These are phyloP conservation scores for Pimephales promelas DNA, from an alignment of 2,113 vertebrate species.

Conservation along the genomic window DNA sequence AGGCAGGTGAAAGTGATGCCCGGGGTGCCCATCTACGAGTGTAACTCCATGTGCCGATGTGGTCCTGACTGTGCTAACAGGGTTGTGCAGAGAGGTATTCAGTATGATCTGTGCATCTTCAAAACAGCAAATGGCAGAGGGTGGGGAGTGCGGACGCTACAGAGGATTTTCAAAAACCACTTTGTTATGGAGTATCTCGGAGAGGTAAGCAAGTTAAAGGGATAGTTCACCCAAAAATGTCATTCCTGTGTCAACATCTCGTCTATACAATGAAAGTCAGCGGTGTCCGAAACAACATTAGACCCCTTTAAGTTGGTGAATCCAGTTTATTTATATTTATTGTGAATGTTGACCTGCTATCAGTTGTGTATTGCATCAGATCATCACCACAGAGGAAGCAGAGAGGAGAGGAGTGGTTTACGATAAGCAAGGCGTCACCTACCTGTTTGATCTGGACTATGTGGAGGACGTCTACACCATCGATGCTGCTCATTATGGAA, in stretches of 20 bases:
- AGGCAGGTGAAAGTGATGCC: conserved; percentile 83
- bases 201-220: conserved; percentile 77
- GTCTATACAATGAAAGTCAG: background rate
- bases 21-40: conserved; percentile 89
- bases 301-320: background rate
- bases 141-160: conserved; percentile 88
- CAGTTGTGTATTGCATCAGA: conserved; percentile 69
- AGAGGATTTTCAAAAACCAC: conserved; percentile 87
- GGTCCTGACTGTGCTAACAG: conserved; percentile 85
- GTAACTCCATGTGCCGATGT: conserved; percentile 85
- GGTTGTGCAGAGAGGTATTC: conserved; percentile 89
- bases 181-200: conserved; percentile 97
- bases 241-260: background rate
- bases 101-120: conserved; percentile 90
- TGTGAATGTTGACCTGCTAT: background rate
- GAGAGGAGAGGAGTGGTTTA: conserved; percentile 88
- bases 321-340: background rate
- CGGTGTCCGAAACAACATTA: background rate
- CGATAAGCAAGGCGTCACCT: conserved; percentile 88
- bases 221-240: background rate
- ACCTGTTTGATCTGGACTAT: conserved; percentile 94
- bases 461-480: conserved; percentile 93
- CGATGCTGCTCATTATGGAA: conserved; percentile 88
- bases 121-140: conserved; percentile 86
- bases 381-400: conserved; percentile 92